Evolutionary conservation across 2,888 invertebrate genomes (phyloP).

Genomic region (Clepsis dumicolana): DNA sequence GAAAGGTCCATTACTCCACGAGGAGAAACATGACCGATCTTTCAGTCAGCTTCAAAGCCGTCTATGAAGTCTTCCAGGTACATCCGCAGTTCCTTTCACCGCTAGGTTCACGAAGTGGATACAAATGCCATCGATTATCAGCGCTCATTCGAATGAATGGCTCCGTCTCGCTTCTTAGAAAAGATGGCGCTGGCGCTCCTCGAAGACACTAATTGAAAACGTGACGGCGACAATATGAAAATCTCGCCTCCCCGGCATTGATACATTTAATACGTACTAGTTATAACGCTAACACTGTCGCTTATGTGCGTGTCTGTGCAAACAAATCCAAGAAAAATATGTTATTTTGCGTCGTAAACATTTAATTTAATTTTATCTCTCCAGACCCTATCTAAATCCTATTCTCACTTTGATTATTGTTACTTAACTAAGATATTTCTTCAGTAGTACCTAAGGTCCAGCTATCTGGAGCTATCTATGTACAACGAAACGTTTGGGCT

Average conservation of each 20-base stretch:
- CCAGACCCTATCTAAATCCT: not conserved
- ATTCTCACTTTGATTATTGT: not conserved
- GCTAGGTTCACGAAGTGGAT: conserved; percentile 42
- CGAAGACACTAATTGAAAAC: conserved; percentile 80
- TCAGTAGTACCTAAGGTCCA: not conserved
- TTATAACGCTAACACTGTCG: conserved; percentile 15
- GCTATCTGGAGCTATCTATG: too few relatives aligned
- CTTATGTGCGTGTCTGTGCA: not conserved
- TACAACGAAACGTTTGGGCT: not conserved
- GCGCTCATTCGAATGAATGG: conserved; percentile 54
- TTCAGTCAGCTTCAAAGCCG: conserved; percentile 29
- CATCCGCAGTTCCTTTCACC: conserved; percentile 36
- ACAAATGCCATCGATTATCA: conserved; percentile 54
- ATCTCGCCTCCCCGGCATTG: conserved; percentile 30
- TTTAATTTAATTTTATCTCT: too few relatives aligned
- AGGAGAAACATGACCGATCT: not conserved
- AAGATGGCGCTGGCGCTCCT: conserved; percentile 63
- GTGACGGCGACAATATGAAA: conserved; percentile 63
- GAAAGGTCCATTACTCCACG: not conserved
- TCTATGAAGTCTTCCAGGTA: conserved; percentile 19
- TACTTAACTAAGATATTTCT: not conserved
- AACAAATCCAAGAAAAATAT: conserved; percentile 17
- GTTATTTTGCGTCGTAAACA: not conserved
- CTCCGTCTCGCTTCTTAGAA: conserved; percentile 50
- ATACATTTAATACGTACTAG: conserved; percentile 27